A percentile compares a stretch with the other conserved stretches of the same genome.
Conservation (phyloP, 2,797 vertebrate species). For the Dipus sagitta region DNA sequence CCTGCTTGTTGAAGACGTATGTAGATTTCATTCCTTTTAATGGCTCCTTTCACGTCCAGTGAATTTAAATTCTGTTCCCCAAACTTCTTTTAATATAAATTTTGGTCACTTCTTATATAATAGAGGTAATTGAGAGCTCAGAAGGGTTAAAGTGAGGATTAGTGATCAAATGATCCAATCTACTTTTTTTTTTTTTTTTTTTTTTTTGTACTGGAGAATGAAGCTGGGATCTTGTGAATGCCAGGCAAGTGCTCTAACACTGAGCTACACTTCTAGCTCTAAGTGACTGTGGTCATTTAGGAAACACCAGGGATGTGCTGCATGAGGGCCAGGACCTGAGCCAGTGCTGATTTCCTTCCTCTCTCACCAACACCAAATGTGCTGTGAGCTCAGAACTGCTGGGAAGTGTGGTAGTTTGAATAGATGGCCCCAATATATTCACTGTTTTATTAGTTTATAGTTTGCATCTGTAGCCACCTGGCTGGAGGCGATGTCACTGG, state of each 20-base stretch:
- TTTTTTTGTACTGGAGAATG: background rate
- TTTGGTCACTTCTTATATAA: background rate
- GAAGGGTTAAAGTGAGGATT: background rate
- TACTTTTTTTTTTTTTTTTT: background rate
- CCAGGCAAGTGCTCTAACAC: background rate
- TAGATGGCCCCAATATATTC: too few relatives aligned
- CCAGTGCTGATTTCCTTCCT: background rate
- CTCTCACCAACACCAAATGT: background rate
- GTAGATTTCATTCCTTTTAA: conserved; percentile 17
- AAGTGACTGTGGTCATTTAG: accelerated
- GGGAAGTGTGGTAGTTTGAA: too few relatives aligned
- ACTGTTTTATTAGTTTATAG: too few relatives aligned
- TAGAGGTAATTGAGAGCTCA: background rate
- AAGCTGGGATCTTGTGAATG: background rate
- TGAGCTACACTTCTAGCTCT: background rate
- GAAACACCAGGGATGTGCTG: background rate
- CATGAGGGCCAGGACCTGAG: background rate
- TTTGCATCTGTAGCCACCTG: too few relatives aligned
- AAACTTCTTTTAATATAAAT: background rate
- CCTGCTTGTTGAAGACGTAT: background rate
- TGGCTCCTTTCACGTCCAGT: background rate
- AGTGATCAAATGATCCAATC: background rate
- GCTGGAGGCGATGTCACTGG: too few relatives aligned
- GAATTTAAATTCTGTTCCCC: background rate
- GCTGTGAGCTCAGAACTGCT: background rate